Conservation (phyloP, 2,113 vertebrate species). For the Athene cunicularia region DNA sequence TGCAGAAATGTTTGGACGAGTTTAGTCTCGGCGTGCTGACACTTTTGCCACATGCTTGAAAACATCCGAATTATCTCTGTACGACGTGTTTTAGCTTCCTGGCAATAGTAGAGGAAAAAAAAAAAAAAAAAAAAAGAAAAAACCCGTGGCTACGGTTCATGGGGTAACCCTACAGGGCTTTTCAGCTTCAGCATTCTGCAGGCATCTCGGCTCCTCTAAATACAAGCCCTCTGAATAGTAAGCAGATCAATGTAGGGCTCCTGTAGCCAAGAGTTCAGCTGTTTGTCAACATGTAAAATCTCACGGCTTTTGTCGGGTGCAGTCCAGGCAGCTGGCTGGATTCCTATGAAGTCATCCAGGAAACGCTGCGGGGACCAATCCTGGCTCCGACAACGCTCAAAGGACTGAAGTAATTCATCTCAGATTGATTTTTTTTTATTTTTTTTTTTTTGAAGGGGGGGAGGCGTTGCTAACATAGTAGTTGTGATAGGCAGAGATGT, state of each 20-base stretch:
- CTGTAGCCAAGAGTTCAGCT: background rate
- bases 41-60: background rate
- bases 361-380: background rate
- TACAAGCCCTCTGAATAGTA: background rate
- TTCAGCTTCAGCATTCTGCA: background rate
- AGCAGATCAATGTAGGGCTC: background rate
- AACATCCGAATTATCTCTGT: background rate
- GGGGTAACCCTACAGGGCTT: background rate
- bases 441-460: background rate
- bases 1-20: background rate
- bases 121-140: background rate
- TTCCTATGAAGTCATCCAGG: background rate
- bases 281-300: background rate
- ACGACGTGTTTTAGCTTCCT: slow-evolving; percentile 24
- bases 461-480: background rate
- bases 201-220: slow-evolving; percentile 19
- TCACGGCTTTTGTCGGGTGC: background rate
- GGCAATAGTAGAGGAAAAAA: background rate
- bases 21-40: background rate
- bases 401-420: background rate
- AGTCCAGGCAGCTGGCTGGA: background rate
- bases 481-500: background rate
- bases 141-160: background rate
- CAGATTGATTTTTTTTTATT: background rate
- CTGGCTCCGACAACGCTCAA: background rate